Conservation (phyloP, 2,113 vertebrate genomes). For the Urocolius indicus region DNA sequence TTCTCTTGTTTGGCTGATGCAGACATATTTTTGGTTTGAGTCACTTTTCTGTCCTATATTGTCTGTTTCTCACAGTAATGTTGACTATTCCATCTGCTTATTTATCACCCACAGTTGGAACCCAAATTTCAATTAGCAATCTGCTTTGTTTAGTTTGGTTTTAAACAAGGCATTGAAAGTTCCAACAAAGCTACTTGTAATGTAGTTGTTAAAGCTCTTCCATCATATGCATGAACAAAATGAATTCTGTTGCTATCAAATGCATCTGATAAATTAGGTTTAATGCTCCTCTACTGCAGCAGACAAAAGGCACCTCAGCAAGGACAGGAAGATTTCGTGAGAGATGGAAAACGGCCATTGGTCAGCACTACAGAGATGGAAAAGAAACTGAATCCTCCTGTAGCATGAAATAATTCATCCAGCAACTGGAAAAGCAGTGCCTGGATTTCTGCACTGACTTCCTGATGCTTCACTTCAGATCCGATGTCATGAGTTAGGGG, state of each 20-base stretch:
- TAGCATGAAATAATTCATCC: background rate
- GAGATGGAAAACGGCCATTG: constrained; percentile 21
- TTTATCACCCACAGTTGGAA: constrained; percentile 49
- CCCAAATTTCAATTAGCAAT: constrained; percentile 58
- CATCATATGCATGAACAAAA: constrained; percentile 50
- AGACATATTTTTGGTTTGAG: constrained; percentile 38
- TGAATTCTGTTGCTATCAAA: constrained; percentile 39
- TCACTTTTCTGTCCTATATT: constrained; percentile 21
- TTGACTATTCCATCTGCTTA: constrained; percentile 61
- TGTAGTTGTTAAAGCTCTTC: constrained; percentile 55
- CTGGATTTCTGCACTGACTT: background rate
- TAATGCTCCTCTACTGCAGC: constrained; percentile 49
- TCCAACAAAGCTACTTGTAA: constrained; percentile 38
- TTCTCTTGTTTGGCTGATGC: constrained; percentile 25
- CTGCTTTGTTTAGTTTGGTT: constrained; percentile 47
- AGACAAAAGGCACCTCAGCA: constrained; percentile 9
- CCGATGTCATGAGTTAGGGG: background rate
- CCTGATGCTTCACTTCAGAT: background rate
- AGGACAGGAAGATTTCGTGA: background rate
- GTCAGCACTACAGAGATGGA: background rate
- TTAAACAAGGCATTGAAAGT: constrained; percentile 53
- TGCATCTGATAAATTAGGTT: constrained; percentile 59
- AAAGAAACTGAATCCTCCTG: background rate
- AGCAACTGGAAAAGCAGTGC: background rate
- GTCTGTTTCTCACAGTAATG: constrained; percentile 7